phyloP scores from a whole-genome alignment of 2,797 vertebrate species.

The Ammospiza maritima region DNA sequence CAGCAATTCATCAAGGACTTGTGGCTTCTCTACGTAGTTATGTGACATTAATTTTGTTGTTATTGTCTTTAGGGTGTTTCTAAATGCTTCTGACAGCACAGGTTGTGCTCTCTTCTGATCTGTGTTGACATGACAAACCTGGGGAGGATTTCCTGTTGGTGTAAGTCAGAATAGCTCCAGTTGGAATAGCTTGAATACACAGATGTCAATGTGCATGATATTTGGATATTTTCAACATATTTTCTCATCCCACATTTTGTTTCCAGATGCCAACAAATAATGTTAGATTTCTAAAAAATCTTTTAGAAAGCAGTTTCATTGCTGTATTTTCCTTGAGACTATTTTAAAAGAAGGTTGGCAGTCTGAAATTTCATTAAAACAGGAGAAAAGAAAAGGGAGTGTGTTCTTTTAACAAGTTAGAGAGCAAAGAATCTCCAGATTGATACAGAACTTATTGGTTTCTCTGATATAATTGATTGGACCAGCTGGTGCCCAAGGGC shows the following conservation, averaged over 20 bases:
- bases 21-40: background rate
- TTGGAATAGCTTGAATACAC: background rate
- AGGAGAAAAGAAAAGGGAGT: background rate
- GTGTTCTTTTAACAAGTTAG: constrained; percentile 31
- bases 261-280: background rate
- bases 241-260: background rate
- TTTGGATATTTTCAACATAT: background rate
- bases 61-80: background rate
- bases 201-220: background rate
- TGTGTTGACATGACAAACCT: background rate
- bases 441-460: constrained; percentile 46
- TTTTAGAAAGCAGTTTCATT: background rate
- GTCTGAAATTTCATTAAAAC: constrained; percentile 40
- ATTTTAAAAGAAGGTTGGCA: background rate
- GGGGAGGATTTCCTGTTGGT: background rate
- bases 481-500: constrained; percentile 56
- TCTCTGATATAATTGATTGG: constrained; percentile 31
- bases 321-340: background rate
- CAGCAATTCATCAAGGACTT: background rate
- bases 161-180: background rate
- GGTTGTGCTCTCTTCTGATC: constrained; percentile 10
- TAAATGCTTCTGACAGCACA: constrained; percentile 26
- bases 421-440: background rate
- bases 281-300: background rate
- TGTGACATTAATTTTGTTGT: background rate